Evolutionary conservation across 1,140 invertebrate genomes (phyloP).

Genomic region (Cryptotermes secundus): DNA sequence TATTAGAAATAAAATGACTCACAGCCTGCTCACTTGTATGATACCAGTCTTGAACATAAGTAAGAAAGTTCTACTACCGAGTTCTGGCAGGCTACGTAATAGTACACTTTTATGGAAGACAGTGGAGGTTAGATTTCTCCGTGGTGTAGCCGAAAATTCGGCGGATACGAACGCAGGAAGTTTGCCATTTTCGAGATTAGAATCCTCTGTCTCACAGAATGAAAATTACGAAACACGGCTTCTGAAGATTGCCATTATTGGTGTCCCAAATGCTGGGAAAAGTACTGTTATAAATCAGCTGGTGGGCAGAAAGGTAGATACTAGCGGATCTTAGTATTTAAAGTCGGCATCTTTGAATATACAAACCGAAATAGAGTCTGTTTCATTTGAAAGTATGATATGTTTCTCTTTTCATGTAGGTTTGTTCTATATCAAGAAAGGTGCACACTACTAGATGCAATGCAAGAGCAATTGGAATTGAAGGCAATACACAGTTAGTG

Average conservation of each 20-base stretch:
- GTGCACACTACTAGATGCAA: constrained; percentile 84
- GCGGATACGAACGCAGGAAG: background rate
- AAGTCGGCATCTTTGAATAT: no score
- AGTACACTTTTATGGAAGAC: background rate
- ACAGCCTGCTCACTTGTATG: background rate
- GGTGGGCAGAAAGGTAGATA: constrained; percentile 70
- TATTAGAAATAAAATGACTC: background rate
- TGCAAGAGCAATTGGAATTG: constrained; percentile 68
- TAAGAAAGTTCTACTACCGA: background rate
- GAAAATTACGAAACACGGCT: constrained; percentile 39
- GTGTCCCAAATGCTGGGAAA: constrained; percentile 90
- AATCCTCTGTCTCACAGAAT: background rate
- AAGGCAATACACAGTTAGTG: constrained; percentile 78
- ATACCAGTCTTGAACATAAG: background rate
- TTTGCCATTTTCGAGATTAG: background rate
- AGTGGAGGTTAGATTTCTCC: background rate
- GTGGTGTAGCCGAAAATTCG: background rate
- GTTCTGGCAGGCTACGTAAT: background rate
- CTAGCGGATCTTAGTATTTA: background rate
- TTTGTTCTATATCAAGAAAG: constrained; percentile 84
- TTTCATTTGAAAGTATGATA: background rate
- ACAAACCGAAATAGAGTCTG: no score
- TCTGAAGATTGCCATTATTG: constrained; percentile 84
- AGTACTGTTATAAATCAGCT: constrained; percentile 91
- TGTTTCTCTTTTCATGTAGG: constrained; percentile 53